These are phyloP conservation scores for Eueremaeus valkanovi DNA, from an alignment of 2,888 invertebrate genomes.

Conservation along the genomic window DNA sequence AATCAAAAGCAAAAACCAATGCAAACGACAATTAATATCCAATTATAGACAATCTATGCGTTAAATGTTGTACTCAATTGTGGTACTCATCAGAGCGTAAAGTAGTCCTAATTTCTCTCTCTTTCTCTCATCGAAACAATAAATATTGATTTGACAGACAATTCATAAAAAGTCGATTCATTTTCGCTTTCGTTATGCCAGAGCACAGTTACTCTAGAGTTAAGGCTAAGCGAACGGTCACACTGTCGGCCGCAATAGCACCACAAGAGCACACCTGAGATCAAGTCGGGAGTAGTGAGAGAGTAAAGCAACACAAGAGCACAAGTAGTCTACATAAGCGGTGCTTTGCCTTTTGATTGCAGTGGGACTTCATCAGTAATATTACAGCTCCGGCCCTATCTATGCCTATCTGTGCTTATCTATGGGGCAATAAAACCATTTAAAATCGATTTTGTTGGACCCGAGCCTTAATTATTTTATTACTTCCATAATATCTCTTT, in stretches of 20 bases:
- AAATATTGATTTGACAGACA: slow-evolving; percentile 9
- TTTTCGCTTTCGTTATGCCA: neutral
- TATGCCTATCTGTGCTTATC: too few relatives aligned
- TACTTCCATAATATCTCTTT: neutral
- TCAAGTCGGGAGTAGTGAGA: neutral
- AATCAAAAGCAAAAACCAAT: neutral
- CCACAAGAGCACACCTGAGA: slow-evolving; percentile 21
- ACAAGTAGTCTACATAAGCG: neutral
- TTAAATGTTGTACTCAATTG: neutral
- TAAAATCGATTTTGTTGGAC: slow-evolving; percentile 32
- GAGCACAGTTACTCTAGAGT: neutral
- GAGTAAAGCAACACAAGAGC: too few relatives aligned
- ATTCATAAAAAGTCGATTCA: neutral
- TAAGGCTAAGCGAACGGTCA: neutral
- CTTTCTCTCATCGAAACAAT: slow-evolving; percentile 9
- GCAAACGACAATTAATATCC: slow-evolving; percentile 18
- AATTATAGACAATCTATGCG: slow-evolving; percentile 1
- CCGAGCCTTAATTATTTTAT: slow-evolving; percentile 29
- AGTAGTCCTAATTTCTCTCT: slow-evolving; percentile 26
- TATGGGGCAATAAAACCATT: slow-evolving; percentile 35
- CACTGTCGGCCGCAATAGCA: neutral
- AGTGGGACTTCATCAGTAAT: slow-evolving; percentile 29
- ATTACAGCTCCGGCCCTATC: too few relatives aligned
- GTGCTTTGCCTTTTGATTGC: neutral
- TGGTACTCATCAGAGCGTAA: neutral